phyloP scores from a whole-genome alignment of 2,797 vertebrate genomes.

The Onychomys leucogaster region DNA sequence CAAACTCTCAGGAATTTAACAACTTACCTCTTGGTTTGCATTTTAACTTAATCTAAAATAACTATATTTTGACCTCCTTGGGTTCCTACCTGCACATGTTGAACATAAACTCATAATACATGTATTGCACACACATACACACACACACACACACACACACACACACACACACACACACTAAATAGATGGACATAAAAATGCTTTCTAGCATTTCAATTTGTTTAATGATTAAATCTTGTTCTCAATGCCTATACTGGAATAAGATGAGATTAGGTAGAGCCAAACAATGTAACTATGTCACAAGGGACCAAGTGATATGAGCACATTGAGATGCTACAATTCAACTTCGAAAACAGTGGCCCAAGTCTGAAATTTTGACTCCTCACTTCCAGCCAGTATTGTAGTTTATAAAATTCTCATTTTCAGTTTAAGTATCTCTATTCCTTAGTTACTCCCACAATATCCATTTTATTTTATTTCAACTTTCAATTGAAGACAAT shows the following conservation, averaged over 20 bases:
- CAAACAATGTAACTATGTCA: not conserved
- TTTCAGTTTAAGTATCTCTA: not conserved
- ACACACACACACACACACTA: not conserved
- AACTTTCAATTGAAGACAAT: not conserved
- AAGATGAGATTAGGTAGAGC: not conserved
- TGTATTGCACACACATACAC: not conserved
- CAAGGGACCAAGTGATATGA: not conserved
- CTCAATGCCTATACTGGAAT: not conserved
- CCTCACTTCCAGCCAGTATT: not conserved
- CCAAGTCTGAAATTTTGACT: not conserved
- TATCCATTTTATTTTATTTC: not conserved
- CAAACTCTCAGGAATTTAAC: not conserved
- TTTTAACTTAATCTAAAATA: not conserved
- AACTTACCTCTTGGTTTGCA: not conserved
- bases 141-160: too few species aligned
- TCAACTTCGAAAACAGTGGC: not conserved
- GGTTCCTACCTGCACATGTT: not conserved
- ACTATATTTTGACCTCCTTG: too few species aligned
- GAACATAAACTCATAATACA: not conserved
- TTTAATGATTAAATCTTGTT: not conserved
- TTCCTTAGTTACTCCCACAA: not conserved
- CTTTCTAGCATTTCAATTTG: not conserved
- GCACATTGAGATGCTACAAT: fast-evolving
- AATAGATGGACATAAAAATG: not conserved
- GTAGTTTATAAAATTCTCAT: not conserved